phyloP scores from a whole-genome alignment of 2,113 vertebrate species.

The Hyaena hyaena region DNA sequence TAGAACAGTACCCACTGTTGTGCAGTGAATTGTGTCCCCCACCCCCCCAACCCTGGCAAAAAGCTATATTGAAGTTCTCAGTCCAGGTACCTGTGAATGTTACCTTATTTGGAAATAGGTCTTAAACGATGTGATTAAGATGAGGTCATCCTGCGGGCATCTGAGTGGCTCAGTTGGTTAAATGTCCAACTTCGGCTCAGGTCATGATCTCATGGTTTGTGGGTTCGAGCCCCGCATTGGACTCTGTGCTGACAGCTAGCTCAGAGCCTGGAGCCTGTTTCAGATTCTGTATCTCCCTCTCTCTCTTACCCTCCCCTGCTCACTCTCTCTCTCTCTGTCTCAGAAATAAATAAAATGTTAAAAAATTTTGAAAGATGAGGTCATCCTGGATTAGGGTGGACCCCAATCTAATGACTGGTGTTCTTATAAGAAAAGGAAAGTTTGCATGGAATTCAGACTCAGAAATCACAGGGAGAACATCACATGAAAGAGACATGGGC shows the following conservation, averaged over 20 bases:
- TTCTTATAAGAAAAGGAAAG: not conserved
- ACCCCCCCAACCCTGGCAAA: rapidly evolving
- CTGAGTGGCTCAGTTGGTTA: too few species aligned
- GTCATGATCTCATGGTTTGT: too few species aligned
- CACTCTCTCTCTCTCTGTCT: too few species aligned
- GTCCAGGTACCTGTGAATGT: not conserved
- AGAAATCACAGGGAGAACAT: not conserved
- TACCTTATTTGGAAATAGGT: not conserved
- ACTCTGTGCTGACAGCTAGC: too few species aligned
- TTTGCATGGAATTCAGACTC: not conserved
- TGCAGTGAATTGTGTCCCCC: not conserved
- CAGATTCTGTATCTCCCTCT: too few species aligned
- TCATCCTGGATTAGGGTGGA: not conserved
- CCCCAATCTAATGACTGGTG: not conserved
- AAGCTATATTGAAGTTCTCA: not conserved
- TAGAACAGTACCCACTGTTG: not conserved
- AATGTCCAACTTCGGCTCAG: too few species aligned
- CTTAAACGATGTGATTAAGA: not conserved
- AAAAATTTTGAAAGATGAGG: not conserved
- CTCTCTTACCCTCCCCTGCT: too few species aligned
- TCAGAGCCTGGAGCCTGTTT: too few species aligned
- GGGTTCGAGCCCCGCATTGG: too few species aligned
- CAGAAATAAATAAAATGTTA: too few species aligned
- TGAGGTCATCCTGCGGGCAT: not conserved
- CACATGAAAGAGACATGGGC: too few species aligned